A percentile compares a stretch with the other conserved stretches of the same genome.
Conservation (phyloP, 1,140 invertebrate genomes). For the Catajapyx aquilonaris region DNA sequence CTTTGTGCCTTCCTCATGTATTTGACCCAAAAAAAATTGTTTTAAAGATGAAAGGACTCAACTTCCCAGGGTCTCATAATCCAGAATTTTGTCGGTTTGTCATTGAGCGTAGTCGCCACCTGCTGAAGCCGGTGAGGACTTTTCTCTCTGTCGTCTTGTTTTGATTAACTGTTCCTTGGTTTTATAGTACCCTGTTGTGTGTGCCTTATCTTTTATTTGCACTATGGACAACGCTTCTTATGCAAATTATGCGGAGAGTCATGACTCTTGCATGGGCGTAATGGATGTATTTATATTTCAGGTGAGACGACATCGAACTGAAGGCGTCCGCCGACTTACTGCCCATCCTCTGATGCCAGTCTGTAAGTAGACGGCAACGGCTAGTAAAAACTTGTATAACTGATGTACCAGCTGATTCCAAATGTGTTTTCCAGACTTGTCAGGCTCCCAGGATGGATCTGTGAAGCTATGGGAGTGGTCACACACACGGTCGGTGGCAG, state of each 20-base stretch:
- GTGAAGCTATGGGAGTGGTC: constrained; percentile 97
- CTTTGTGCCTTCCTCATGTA: constrained; percentile 19
- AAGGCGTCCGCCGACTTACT: constrained; percentile 84
- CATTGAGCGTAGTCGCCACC: constrained; percentile 77
- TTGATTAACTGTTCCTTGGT: no score
- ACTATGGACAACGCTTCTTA: not conserved
- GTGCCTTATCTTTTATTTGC: not conserved
- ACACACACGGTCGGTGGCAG: constrained; percentile 69
- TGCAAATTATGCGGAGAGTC: no score
- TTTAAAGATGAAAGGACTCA: constrained; percentile 88
- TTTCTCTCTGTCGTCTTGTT: no score
- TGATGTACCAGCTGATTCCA: no score
- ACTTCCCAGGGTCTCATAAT: constrained; percentile 85
- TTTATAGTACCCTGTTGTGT: no score
- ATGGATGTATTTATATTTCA: constrained; percentile 16
- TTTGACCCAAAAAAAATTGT: no score
- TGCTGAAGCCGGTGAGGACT: constrained; percentile 76
- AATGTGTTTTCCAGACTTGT: constrained; percentile 82
- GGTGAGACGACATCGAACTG: constrained; percentile 39
- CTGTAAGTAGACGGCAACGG: constrained; percentile 45
- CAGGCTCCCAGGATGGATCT: constrained; percentile 90
- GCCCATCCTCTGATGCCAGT: constrained; percentile 84
- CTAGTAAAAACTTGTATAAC: not conserved
- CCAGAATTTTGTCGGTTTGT: constrained; percentile 83
- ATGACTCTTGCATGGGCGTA: constrained; percentile 6